Conservation (phyloP, 1,140 invertebrate species). For the Theocolax elegans region DNA sequence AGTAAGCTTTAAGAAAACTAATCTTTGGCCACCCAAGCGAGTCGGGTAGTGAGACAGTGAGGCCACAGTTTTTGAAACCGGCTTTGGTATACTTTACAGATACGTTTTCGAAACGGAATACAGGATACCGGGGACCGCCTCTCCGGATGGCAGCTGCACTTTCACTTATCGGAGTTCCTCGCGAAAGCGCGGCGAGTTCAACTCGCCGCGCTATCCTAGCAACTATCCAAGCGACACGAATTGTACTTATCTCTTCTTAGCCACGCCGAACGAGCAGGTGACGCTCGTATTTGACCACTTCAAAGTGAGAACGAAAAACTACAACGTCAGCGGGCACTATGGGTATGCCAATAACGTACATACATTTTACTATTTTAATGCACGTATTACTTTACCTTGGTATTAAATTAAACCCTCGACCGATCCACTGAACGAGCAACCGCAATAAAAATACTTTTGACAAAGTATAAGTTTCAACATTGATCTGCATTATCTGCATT, state of each 20-base stretch:
- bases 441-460: too few species aligned
- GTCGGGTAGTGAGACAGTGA: too few species aligned
- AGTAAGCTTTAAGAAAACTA: slow-evolving; percentile 53
- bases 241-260: slow-evolving; percentile 91
- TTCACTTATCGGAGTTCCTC: slow-evolving; percentile 91
- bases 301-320: slow-evolving; percentile 80
- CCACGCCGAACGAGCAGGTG: slow-evolving; percentile 89
- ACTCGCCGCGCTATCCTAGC: slow-evolving; percentile 94
- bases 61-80: too few species aligned
- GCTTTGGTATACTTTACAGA: too few species aligned
- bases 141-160: slow-evolving; percentile 87
- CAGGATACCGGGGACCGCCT: slow-evolving; percentile 92
- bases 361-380: too few species aligned
- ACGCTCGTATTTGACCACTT: slow-evolving; percentile 93
- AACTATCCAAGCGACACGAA: slow-evolving; percentile 94
- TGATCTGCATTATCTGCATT: too few species aligned
- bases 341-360: slow-evolving; percentile 70
- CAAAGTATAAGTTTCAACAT: too few species aligned
- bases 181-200: slow-evolving; percentile 89
- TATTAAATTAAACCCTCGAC: too few species aligned
- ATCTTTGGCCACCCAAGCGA: too few species aligned
- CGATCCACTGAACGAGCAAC: too few species aligned
- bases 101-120: slow-evolving; percentile 92
- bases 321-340: slow-evolving; percentile 70
- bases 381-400: too few species aligned